These are phyloP conservation scores for Nycticorax nycticorax DNA, from an alignment of 2,113 vertebrate species.

Conservation along the genomic window DNA sequence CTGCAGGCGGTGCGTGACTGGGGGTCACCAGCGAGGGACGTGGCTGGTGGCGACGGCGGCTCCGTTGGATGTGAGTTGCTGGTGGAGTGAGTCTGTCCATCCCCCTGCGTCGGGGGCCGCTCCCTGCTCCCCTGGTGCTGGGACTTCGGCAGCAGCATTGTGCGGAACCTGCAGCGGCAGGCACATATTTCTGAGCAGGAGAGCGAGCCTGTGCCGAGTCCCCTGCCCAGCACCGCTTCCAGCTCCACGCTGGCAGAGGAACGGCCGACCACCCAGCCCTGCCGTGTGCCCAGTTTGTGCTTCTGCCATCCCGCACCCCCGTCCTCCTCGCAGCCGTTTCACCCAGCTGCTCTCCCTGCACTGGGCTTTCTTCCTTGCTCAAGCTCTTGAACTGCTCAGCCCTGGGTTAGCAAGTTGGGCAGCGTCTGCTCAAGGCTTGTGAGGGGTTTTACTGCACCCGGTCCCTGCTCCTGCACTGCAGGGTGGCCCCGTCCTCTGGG, in stretches of 20 bases:
- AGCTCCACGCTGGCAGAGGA: fast-evolving
- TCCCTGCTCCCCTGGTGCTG: background rate
- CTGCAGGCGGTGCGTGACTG: fast-evolving
- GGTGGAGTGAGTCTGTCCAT: fast-evolving
- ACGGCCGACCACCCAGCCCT: background rate
- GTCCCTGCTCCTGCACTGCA: background rate
- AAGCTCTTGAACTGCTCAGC: background rate
- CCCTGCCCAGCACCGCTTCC: background rate
- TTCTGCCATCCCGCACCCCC: background rate
- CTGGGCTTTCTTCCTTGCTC: background rate
- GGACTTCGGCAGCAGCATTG: background rate
- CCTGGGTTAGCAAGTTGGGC: background rate
- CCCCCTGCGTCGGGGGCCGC: background rate
- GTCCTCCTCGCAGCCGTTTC: background rate
- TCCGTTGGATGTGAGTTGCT: fast-evolving
- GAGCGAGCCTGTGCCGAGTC: fast-evolving
- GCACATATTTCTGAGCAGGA: background rate
- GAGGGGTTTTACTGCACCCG: background rate
- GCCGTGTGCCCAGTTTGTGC: fast-evolving
- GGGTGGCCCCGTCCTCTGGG: background rate
- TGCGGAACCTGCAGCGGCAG: background rate
- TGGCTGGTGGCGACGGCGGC: fast-evolving
- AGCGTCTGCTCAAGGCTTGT: background rate
- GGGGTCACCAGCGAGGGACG: background rate
- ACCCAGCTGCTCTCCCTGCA: background rate